Conservation (phyloP, 2,797 vertebrate species). For the Setipinna tenuifilis region DNA sequence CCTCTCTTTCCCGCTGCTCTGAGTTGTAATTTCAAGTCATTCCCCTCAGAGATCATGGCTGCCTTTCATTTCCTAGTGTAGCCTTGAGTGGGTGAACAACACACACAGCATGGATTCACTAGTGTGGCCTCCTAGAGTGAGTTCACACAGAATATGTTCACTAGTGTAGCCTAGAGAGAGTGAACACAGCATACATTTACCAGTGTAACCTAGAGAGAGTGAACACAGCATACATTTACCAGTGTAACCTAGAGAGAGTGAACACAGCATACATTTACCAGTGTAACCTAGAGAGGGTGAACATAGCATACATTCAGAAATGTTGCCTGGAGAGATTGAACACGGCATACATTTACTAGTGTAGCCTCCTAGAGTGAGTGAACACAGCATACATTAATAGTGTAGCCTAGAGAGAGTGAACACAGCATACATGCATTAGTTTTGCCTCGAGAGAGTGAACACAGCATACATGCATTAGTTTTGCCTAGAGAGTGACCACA, state of each 20-base stretch:
- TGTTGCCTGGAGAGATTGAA: too few species aligned
- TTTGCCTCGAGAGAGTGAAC: not conserved
- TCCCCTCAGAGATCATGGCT: constrained; percentile 69
- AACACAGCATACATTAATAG: constrained; percentile 51
- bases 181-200: constrained; percentile 53
- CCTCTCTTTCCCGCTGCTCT: constrained; percentile 62
- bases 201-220: constrained; percentile 23
- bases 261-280: constrained; percentile 42
- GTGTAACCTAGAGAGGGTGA: too few species aligned
- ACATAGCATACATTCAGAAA: too few species aligned
- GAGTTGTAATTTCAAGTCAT: constrained; percentile 73
- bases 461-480: not conserved
- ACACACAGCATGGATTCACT: constrained; percentile 33
- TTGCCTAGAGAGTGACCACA: too few species aligned
- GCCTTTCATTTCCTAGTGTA: constrained; percentile 69
- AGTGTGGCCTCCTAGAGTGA: too few species aligned
- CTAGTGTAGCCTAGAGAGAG: too few species aligned
- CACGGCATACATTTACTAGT: too few species aligned
- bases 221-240: constrained; percentile 56
- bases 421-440: constrained; percentile 27
- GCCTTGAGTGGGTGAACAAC: constrained; percentile 69
- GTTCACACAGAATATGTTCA: too few species aligned
- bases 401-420: constrained; percentile 67
- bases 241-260: constrained; percentile 67
- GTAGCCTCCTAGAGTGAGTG: too few species aligned